These are phyloP conservation scores for Pyralis farinalis DNA, from an alignment of 2,888 invertebrate genomes.

Conservation along the genomic window DNA sequence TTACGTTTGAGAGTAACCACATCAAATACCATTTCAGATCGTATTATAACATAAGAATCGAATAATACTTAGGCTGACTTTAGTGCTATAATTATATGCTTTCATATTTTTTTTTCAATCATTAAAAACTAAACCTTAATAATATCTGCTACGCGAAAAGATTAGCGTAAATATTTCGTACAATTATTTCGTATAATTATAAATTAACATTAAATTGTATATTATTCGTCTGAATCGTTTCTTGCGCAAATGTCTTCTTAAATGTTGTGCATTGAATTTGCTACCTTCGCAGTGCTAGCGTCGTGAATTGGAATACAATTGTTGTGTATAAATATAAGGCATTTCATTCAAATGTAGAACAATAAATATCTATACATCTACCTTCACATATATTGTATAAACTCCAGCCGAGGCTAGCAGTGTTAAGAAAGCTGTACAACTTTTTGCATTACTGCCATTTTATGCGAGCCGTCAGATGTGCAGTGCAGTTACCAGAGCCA, in stretches of 20 bases:
- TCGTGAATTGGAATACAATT: constrained; percentile 11
- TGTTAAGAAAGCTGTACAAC: constrained; percentile 31
- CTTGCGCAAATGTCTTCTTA: constrained; percentile 57
- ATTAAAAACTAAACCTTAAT: constrained; percentile 62
- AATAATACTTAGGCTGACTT: constrained; percentile 67
- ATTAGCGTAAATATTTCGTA: constrained; percentile 34
- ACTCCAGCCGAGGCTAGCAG: constrained; percentile 29
- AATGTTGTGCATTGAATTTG: constrained; percentile 50
- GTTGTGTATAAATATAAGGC: constrained; percentile 5
- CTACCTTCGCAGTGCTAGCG: constrained; percentile 44
- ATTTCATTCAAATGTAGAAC: constrained; percentile 5
- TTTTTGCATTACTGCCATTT: too few species aligned
- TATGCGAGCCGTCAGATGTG: too few species aligned
- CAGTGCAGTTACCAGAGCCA: too few species aligned
- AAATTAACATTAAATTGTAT: constrained; percentile 43
- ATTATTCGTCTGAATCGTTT: constrained; percentile 48
- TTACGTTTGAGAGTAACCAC: constrained; percentile 31
- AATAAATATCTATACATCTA: neutral
- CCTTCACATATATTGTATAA: neutral
- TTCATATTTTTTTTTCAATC: constrained; percentile 31
- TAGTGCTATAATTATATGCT: constrained; percentile 41
- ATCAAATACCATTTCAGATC: constrained; percentile 32
- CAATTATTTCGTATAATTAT: constrained; percentile 36
- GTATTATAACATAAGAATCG: constrained; percentile 34
- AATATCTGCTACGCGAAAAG: constrained; percentile 58